These are phyloP conservation scores for Scytalopus superciliaris DNA, from an alignment of 2,113 vertebrate species.

Conservation along the genomic window DNA sequence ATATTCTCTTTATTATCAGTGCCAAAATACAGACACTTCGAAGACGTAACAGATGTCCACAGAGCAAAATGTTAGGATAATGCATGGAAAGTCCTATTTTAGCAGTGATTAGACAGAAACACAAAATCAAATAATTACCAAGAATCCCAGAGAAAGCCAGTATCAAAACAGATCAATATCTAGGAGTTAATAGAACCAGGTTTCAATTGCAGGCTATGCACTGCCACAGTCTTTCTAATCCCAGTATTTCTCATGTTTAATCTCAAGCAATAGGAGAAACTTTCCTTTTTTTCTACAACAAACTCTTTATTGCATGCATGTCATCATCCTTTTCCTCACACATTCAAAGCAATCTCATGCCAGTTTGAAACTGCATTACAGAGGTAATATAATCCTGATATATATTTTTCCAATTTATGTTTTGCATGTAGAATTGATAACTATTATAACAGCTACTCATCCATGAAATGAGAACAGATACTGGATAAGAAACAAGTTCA, in stretches of 20 bases:
- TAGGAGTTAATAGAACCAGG: background rate
- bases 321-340: background rate
- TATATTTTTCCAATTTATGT: conserved; percentile 2
- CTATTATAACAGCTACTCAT: background rate
- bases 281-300: background rate
- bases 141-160: background rate
- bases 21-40: background rate
- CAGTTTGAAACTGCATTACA: background rate
- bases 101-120: background rate
- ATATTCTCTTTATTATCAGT: background rate
- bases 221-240: background rate
- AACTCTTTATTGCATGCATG: background rate
- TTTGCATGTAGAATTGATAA: background rate
- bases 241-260: background rate
- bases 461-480: background rate
- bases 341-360: background rate
- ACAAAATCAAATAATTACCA: background rate
- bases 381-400: background rate
- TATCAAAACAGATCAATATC: background rate
- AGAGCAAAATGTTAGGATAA: background rate
- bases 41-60: background rate
- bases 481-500: background rate
- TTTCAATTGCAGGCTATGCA: background rate
- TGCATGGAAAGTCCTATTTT: background rate
- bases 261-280: background rate